phyloP scores from a whole-genome alignment of 2,888 invertebrate genomes.

The Dynastes maya region DNA sequence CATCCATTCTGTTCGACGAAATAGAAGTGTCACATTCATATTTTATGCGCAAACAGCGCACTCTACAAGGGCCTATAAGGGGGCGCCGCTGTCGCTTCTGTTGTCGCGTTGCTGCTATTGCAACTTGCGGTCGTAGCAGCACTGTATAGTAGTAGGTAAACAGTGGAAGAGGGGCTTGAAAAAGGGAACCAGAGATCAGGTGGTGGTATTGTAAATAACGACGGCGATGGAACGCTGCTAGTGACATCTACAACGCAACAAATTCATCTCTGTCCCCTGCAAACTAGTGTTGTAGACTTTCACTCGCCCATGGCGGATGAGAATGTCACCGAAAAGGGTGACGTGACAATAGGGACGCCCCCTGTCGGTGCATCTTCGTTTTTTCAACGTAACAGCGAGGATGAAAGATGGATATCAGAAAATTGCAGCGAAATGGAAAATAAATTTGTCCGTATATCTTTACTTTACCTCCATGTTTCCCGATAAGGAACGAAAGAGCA shows the following conservation, averaged over 20 bases:
- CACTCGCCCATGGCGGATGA: too few relatives aligned
- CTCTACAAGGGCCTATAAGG: neutral
- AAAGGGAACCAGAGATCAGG: constrained; percentile 15
- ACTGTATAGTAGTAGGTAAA: neutral
- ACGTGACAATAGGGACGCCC: constrained; percentile 17
- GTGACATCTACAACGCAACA: constrained; percentile 32
- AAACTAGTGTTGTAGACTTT: neutral
- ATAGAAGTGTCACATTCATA: constrained; percentile 29
- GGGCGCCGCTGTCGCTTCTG: too few relatives aligned
- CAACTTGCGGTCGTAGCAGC: neutral
- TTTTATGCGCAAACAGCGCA: constrained; percentile 19
- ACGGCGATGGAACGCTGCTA: constrained; percentile 11
- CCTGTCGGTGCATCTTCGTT: neutral
- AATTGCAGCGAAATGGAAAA: constrained; percentile 37
- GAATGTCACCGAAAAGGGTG: neutral
- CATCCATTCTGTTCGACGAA: neutral
- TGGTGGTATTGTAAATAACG: constrained; percentile 39
- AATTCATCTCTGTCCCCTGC: constrained; percentile 36
- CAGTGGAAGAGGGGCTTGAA: neutral
- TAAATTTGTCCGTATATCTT: constrained; percentile 18
- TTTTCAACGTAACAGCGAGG: neutral
- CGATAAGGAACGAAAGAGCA: constrained; percentile 4
- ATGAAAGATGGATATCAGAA: constrained; percentile 30
- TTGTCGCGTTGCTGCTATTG: neutral
- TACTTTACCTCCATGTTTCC: neutral